Base-by-base conservation (phyloP, 2,113 vertebrate genomes). In the Calyptommatus sinebrachiatus region DNA sequence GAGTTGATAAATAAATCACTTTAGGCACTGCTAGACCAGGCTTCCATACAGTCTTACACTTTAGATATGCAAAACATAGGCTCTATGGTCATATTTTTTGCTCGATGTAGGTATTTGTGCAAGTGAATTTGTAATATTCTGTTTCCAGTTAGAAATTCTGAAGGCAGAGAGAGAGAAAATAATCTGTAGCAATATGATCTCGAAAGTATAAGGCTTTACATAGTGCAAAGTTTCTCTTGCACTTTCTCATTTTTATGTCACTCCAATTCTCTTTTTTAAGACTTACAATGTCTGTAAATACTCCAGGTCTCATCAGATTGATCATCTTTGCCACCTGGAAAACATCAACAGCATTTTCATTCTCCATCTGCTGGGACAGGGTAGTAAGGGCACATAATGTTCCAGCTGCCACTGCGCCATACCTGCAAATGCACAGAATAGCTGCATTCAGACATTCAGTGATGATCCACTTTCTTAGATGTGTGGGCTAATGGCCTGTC, bases 301-400 rank as follows among this genome's bases (percentile, higher is more conserved):
- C 98, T 84, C 98, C 98, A 81, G 98, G 98, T 92, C 98, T 96
- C 98, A 99, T 99, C 26, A 99, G 97, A 93, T 99, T 99, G 91
- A 99, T 99, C 98, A 99, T 99, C 94, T 99, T 99, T 80, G 98
- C 97, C 95, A 99, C 98, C 93, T 99, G 98, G 94, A 99, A 99
- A 89, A 99, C 96, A 93, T 99, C 98, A 20, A 99, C 97, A 31
- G 97, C 96, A 8, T 96, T 97, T 90, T 99, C 98, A 21, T 95
- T 98, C 92, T 99, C 98, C 90, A 99, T 93, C 89, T 99, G 98
- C 90, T 99, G 97, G 79, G 97, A 98, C 90, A 99, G 94, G 65
- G 98, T 98, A 90, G 97, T 97, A 89, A 99, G 97, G 85, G 97
- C 98, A 89, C 98, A 99, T 10, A 99, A 89, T 87, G 96, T 98